Evolutionary conservation across 2,113 vertebrate species (phyloP).

Genomic region (Motacilla tschutschensis): DNA sequence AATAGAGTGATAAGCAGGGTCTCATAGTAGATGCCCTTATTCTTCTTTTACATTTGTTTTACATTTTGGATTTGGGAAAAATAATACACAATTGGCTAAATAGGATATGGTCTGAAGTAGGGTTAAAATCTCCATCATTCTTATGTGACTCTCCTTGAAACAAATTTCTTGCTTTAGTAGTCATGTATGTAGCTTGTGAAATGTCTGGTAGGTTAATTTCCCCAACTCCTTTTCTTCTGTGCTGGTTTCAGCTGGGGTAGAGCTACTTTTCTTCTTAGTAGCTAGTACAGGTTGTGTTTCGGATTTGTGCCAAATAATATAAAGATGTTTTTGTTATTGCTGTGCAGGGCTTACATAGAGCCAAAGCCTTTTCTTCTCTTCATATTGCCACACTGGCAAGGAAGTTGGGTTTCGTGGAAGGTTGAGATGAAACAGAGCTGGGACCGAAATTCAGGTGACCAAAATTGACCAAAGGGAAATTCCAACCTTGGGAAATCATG

Average conservation of each 20-base stretch:
- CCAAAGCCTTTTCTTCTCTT: neutral
- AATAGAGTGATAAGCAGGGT: neutral
- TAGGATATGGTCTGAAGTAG: neutral
- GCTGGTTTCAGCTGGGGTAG: neutral
- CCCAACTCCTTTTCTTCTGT: neutral
- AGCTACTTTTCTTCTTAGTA: neutral
- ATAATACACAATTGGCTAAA: neutral
- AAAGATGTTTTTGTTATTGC: neutral
- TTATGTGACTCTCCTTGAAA: neutral
- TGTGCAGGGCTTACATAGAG: neutral
- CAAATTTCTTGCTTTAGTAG: neutral
- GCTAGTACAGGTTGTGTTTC: neutral
- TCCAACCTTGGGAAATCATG: neutral
- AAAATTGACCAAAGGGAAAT: neutral
- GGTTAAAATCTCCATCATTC: neutral
- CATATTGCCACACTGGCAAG: neutral
- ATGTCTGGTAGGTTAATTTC: neutral
- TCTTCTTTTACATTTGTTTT: constrained; percentile 37
- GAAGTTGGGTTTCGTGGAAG: neutral
- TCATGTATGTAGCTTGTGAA: neutral
- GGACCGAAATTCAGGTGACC: too few species aligned
- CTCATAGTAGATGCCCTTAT: constrained; percentile 34
- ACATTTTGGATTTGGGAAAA: constrained; percentile 30
- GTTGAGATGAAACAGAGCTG: neutral
- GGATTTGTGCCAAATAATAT: neutral